Evolutionary conservation across 2,888 invertebrate species (phyloP), one percentile per base, ranked within the genome.

Genomic region (Hyposoter didymator): DNA sequence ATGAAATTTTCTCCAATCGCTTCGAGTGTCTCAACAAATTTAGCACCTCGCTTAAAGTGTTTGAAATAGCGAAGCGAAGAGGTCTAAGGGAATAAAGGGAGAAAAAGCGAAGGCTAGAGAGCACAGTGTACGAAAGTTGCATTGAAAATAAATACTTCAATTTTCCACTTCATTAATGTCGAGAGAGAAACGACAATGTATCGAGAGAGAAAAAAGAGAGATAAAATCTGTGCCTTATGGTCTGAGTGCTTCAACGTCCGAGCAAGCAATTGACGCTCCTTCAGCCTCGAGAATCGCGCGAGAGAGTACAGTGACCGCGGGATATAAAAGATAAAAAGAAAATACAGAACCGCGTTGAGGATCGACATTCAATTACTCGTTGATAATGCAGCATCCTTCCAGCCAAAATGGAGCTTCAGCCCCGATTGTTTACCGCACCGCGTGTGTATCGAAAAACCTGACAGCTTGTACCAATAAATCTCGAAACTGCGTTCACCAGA

Each of bases 121-220:
- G 69, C 32, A 45, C 28, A 66, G 55, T 35, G 47, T 47, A 35
- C 28, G 59, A 47, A 43, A 64, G 64, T 19, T 49, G 49, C 19
- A 43, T 76, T 55, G 79, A 76, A 76, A 76, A 72, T 80, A 76
- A 84, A 78, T 81, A 73, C 69, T 78, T 52, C 62, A 69, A 82
- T 81, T 81, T 74, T 84, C 78, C 62, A 72, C 47, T 73, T 78
- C 76, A 73, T 84, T 81, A 74, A 49, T 64, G 81, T 69, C 52
- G 69, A 74, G 62, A 74, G 62, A 80, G 62, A 10, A 28, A 72
- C 49, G 64, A 64, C 64, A 39, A 35, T 80, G 62, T 64, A 73
- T 52, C 70, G 72, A 35, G 62, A 70, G 72, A 35, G 62, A 70
- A 47, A 72, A 62, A 70, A 76, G 69, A 59, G 43, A 69, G 55